Conservation (phyloP, 2,888 invertebrate species). For the Tipula lateralis region DNA sequence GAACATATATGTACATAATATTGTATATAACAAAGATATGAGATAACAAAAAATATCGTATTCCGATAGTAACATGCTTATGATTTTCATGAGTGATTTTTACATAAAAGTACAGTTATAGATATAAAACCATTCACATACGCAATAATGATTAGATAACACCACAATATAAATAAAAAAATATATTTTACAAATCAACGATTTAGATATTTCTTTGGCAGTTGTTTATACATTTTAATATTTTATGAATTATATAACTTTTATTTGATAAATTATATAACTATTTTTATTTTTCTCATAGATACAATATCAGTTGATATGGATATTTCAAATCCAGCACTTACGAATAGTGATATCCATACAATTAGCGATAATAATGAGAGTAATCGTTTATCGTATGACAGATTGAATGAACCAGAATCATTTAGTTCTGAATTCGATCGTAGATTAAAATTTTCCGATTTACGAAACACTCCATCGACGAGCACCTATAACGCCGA, state of each 20-base stretch:
- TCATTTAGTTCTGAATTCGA: constrained; percentile 72
- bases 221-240: neutral
- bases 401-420: constrained; percentile 51
- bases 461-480: constrained; percentile 64
- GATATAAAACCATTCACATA: neutral
- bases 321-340: constrained; percentile 39
- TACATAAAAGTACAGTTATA: neutral
- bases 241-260: no score
- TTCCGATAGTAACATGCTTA: no score
- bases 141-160: neutral
- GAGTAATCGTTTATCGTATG: constrained; percentile 46
- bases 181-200: neutral
- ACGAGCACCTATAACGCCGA: constrained; percentile 50
- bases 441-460: constrained; percentile 71
- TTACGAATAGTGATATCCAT: constrained; percentile 39
- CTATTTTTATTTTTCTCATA: constrained; percentile 33
- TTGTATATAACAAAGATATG: neutral
- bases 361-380: constrained; percentile 38
- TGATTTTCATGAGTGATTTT: neutral
- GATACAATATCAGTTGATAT: constrained; percentile 40
- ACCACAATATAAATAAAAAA: neutral
- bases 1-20: neutral
- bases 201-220: neutral
- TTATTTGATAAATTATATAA: neutral
- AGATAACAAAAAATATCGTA: neutral